Evolutionary conservation across 2,888 invertebrate genomes (phyloP), one percentile per base, ranked within the genome.

Genomic region (Dioctria rufipes): DNA sequence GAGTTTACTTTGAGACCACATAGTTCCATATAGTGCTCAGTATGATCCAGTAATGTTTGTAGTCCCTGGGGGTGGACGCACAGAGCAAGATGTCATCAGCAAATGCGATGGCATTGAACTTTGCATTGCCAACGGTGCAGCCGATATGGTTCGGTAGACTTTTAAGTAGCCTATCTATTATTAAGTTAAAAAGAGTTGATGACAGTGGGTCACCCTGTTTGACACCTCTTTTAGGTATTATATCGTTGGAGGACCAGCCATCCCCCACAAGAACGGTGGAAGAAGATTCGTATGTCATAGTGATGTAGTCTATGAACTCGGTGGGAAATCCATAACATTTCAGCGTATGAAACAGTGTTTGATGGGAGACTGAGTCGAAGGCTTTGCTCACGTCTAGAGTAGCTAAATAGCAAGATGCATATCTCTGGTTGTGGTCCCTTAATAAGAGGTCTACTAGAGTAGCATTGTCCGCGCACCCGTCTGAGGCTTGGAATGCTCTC

Each of bases 181-280:
- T 11, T 3, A 42, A 0, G 51, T 49, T 69, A 37, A 69, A 69
- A 8, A 54, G 6, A 9, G 37, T 5, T 4, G 69, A 51, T 37
- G 69, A 69, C 2, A 69, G 3, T 9, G 69, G 69, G 49, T 69
- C 69, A 6, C 69, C 69, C n/a, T 69, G 51, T 25, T 51, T 46
- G 6, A 69, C 46, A 4, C 46, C 69, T 46, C 69, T 13, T 8
- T 42, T 25, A 5, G 69, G 69, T 2, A 5, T 3, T 1, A 69
- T 49, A 4, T 25, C 25, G 13, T 46, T 0, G n/a, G 69, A 69
- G 2, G 9, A 37, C 69, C 69, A 69, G 8, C 51, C 51, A 2
- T 49, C 37, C 5, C 69, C 69, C 1, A 69, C 6, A 3, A 69
- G 42, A 49, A 25, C 13, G 2, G 69, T 69, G 0, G 6, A n/a